Evolutionary conservation across 2,797 vertebrate genomes (phyloP), one percentile per base, ranked within the genome.

Genomic region (Heterohyrax brucei): DNA sequence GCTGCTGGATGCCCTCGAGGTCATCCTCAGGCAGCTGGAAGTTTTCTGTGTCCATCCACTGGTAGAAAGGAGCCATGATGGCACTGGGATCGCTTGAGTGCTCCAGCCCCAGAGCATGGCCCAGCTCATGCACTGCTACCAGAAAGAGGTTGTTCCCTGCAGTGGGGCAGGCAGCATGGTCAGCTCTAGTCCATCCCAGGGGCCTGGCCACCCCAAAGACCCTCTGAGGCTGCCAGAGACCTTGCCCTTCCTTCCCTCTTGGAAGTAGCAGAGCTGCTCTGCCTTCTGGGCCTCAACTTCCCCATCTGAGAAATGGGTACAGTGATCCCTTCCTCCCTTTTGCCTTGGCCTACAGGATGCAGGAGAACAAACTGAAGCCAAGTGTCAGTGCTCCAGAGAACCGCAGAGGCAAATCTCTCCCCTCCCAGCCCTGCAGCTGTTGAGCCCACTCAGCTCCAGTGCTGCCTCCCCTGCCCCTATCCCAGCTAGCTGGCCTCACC

Each of bases 51-150:
- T 99, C 99, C 99, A 99, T 99, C 99, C 99, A 99, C 93, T 99
- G 99, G 98, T 99, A 99, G 98, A 99, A 99, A 0, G 99, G 99
- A 1, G 99, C 99, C 99, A 99, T 99, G 98, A 99, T 99, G 95
- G 99, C 99, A 0, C 98, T 98, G 3, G 99, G 99, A 97, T 99
- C 99, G 98, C 99, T 99, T 53, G 99, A 99, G 97, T 99, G 99
- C 96, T 99, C 99, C 94, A 99, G 97, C 66, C 99, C 99, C 73
- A 99, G 98, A 0, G 99, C 99, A 4, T 99, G 99, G 88, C 99
- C 99, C 96, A 99, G 97, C 97, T 99, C 99, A 0, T 99, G 99
- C 85, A 99, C 98, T 0, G 99, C 99, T 80, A 99, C 99, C 98
- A 99, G 98, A 97, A 99, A 99, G 88, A 99, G 99, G 98, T 99